Evolutionary conservation across 1,140 invertebrate genomes (phyloP), one percentile per base, ranked within the genome.

Genomic region (Penaeus indicus): DNA sequence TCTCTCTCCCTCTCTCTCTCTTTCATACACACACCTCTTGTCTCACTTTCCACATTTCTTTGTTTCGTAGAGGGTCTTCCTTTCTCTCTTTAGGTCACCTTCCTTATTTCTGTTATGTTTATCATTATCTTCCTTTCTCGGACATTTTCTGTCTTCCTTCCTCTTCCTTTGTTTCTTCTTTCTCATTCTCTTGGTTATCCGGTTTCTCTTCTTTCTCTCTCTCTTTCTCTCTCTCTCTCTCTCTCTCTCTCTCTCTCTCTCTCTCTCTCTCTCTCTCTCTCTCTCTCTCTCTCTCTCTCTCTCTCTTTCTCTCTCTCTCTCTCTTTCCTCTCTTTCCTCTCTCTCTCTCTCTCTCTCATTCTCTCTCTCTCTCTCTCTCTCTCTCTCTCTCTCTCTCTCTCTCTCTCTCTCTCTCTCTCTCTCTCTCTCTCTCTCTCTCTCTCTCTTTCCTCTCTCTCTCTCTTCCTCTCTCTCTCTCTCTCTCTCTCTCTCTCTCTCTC

Each of bases 321-420:
- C 75, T 78, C 75, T 78, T 11, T 78, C 75, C 11, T 11, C 11
- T 11, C 11, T 11, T 78, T 11, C 11, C 75, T 78, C 75, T 78
- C 75, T 78, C 75, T 78, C 75, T 78, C 75, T 78, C 75, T 78
- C 75, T 78, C 75, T 78, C 75, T 78, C 75, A 5, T 11, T 78
- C 75, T 78, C 75, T 78, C 75, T 78, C 75, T 78, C 75, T 78
- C 75, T 78, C 75, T 78, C 75, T 78, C 75, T 78, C 75, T 79
- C 77, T 79, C 77, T 79, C 77, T 79, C 32, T 79, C 77, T 38
- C 27, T 38, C 27, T 38, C 27, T 13, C 77, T 79, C 77, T 79
- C 25, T 79, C 77, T 79, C 27, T 38, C 77, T 79, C 77, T 79
- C 77, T 38, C 10, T 79, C 32, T 8, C 77, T 8, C 77, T 79